Evolutionary conservation across 37 sponge, comb jelly and placozoan species (phyloP), one percentile per base, ranked within the genome.

Genomic region (Hormiphora californensis): DNA sequence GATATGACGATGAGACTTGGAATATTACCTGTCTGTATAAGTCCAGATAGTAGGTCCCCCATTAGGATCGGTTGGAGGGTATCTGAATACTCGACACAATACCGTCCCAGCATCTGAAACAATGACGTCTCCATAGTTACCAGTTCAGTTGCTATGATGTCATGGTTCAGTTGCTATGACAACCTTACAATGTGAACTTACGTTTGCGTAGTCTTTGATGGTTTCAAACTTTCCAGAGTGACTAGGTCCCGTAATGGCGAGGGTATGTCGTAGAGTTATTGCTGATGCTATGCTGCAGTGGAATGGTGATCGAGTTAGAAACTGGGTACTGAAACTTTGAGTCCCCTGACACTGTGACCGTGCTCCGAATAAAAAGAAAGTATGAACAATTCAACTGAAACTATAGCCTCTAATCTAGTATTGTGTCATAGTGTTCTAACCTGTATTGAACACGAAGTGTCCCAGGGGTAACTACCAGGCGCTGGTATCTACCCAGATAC

Each of bases 71-170:
- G 81, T 40, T 73, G 32, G 23, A 73, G 44, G 23, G 81, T 73
- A 30, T 73, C 81, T 11, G 81, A 73, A 46, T 73, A 73, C 25
- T 73, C 81, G 28, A 73, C 44, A 36, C 81, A 73, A 46, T 73
- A 73, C 38, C 81, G 35, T n/a, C 81, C 81, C 23, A 73, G 38
- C 81, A 73, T 73, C 81, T 73, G 81, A n/a, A n/a, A n/a, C n/a
- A n/a, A n/a, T n/a, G n/a, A n/a, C n/a, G n/a, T n/a, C n/a, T n/a
- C n/a, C n/a, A n/a, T n/a, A n/a, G n/a, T n/a, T n/a, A n/a, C n/a
- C n/a, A n/a, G n/a, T n/a, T n/a, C n/a, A n/a, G n/a, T n/a, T n/a
- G n/a, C n/a, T n/a, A n/a, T n/a, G n/a, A n/a, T n/a, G n/a, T n/a
- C n/a, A n/a, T n/a, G n/a, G n/a, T n/a, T n/a, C n/a, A n/a, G n/a